Evolutionary conservation across 2,888 invertebrate species (phyloP).

Genomic region (Macrophya alboannulata): DNA sequence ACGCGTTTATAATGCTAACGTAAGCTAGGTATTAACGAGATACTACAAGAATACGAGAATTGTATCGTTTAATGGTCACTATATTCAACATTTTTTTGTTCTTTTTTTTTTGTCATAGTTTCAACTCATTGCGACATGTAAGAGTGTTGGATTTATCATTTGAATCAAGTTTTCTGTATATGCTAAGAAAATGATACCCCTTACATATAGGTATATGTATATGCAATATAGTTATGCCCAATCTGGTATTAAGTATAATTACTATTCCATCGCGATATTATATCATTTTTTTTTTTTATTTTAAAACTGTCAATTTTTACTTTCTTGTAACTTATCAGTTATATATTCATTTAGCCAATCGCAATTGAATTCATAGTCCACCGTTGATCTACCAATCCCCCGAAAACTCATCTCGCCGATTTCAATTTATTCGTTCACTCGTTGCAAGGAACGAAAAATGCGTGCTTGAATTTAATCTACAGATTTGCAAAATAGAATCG

Average conservation of each 20-base stretch:
- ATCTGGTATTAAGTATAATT: conserved; percentile 28
- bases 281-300: background rate
- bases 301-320: conserved; percentile 37
- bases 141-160: background rate
- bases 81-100: background rate
- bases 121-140: conserved; percentile 4
- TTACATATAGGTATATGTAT: background rate
- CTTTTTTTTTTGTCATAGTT: conserved; percentile 13
- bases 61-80: conserved; percentile 5
- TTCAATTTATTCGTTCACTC: background rate
- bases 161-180: background rate
- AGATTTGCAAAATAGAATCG: background rate
- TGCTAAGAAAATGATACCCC: conserved; percentile 22
- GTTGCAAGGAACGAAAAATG: background rate
- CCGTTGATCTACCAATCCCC: too few species aligned
- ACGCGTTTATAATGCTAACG: background rate
- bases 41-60: background rate
- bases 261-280: background rate
- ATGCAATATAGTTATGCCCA: conserved; percentile 3
- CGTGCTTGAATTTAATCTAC: background rate
- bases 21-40: background rate
- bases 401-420: background rate
- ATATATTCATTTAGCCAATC: conserved; percentile 28
- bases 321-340: conserved; percentile 36
- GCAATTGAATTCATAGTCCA: background rate